phyloP scores from a whole-genome alignment of 2,113 vertebrate species.

The Ifrita kowaldi region DNA sequence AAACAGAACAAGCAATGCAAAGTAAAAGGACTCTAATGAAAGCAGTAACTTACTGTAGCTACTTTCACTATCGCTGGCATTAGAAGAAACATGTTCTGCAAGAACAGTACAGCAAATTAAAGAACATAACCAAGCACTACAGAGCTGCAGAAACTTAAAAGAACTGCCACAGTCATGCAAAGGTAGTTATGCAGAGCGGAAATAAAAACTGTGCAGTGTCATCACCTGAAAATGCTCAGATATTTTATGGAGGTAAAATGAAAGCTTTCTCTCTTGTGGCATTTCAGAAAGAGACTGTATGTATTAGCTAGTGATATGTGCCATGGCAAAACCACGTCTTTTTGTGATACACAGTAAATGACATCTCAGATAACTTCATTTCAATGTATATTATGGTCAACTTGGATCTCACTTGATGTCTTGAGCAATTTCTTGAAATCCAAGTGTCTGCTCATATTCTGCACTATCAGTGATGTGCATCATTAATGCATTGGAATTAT shows the following conservation, averaged over 20 bases:
- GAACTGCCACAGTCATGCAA: constrained; percentile 67
- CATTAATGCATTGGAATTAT: background rate
- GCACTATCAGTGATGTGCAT: background rate
- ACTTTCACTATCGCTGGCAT: constrained; percentile 86
- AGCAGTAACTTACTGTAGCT: constrained; percentile 83
- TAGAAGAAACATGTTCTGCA: constrained; percentile 84
- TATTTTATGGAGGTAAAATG: constrained; percentile 49
- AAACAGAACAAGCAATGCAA: constrained; percentile 64
- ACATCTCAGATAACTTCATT: background rate
- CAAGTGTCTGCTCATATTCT: background rate
- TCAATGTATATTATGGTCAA: background rate
- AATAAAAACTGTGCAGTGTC: constrained; percentile 23
- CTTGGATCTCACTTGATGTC: background rate
- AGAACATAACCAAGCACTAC: constrained; percentile 72
- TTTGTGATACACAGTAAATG: background rate
- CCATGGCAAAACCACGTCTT: background rate
- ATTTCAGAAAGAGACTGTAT: background rate
- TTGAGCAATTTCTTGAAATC: background rate
- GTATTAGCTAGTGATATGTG: background rate
- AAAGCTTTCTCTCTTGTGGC: constrained; percentile 68
- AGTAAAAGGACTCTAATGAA: constrained; percentile 72
- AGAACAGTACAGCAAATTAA: constrained; percentile 86
- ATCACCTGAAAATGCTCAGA: background rate
- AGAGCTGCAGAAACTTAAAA: constrained; percentile 70
- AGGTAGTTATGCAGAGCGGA: constrained; percentile 40